Conservation (phyloP, 1,140 invertebrate species). For the Bombus breviceps region DNA sequence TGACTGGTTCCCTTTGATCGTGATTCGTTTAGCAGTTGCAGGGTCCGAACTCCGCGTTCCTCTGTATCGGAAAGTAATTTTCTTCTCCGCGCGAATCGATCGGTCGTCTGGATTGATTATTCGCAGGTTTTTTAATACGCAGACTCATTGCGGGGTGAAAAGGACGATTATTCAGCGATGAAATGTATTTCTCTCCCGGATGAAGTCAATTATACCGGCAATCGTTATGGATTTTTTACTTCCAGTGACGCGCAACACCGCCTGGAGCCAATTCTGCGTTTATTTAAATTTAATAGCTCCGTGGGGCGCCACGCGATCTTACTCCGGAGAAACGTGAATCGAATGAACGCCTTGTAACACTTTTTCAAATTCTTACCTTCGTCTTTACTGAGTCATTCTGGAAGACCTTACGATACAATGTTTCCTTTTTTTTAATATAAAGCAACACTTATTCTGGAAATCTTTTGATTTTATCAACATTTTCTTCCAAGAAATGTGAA, state of each 20-base stretch:
- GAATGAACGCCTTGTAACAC: background rate
- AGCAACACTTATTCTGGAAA: background rate
- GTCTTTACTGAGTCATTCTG: background rate
- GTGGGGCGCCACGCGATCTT: background rate
- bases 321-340: background rate
- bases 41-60: background rate
- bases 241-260: background rate
- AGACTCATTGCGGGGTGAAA: too few relatives aligned
- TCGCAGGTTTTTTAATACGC: background rate
- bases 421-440: background rate
- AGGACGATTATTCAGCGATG: background rate
- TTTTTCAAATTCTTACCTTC: background rate
- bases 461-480: background rate
- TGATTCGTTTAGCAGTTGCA: conserved; percentile 39
- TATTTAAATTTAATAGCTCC: conserved; percentile 7
- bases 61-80: conserved; percentile 43
- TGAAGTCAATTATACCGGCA: conserved; percentile 8
- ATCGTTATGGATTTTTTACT: background rate
- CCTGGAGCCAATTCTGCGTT: background rate
- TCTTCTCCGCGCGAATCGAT: background rate
- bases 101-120: background rate
- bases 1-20: conserved; percentile 40
- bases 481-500: background rate
- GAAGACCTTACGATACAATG: background rate
- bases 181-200: background rate